Percentiles rank a stretch among this genome's conserved stretches.
Evolutionary conservation across 1,140 invertebrate genomes (phyloP).

Genomic region (Aradophagus sp.): DNA sequence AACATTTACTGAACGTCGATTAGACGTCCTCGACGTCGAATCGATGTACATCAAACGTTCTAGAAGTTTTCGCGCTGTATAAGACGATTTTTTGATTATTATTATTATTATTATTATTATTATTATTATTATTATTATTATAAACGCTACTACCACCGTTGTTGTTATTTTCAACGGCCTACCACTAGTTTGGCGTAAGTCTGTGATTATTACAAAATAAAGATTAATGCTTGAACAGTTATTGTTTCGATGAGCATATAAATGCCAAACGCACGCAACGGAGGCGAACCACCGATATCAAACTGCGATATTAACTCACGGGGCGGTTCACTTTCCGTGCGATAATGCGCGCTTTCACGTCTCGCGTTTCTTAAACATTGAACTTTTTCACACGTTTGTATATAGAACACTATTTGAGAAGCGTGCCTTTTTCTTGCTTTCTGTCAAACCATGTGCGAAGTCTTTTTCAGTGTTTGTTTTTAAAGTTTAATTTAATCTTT

Average conservation of each 20-base stretch:
- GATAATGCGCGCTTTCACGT: slow-evolving; percentile 23
- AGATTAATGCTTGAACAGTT: slow-evolving; percentile 31
- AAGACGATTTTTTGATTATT: no score
- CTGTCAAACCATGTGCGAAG: no score
- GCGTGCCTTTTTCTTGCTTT: no score
- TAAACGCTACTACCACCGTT: no score
- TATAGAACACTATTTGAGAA: slow-evolving; percentile 42
- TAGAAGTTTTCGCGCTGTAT: no score
- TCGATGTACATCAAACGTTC: no score
- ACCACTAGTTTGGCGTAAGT: slow-evolving; percentile 62
- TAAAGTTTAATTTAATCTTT: no score
- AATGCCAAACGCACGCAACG: neutral
- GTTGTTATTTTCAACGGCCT: slow-evolving; percentile 57
- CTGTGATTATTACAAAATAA: slow-evolving; percentile 61
- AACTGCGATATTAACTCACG: slow-evolving; percentile 22
- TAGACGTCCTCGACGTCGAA: no score
- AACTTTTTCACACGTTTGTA: slow-evolving; percentile 36
- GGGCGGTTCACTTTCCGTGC: slow-evolving; percentile 19
- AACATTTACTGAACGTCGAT: no score
- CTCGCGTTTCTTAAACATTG: slow-evolving; percentile 22
- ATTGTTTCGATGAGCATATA: slow-evolving; percentile 14
- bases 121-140: no score
- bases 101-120: no score
- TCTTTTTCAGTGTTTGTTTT: no score
- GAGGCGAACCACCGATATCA: slow-evolving; percentile 10